Evolutionary conservation across 2,113 vertebrate species (phyloP).

Genomic region (Carassius carassius): DNA sequence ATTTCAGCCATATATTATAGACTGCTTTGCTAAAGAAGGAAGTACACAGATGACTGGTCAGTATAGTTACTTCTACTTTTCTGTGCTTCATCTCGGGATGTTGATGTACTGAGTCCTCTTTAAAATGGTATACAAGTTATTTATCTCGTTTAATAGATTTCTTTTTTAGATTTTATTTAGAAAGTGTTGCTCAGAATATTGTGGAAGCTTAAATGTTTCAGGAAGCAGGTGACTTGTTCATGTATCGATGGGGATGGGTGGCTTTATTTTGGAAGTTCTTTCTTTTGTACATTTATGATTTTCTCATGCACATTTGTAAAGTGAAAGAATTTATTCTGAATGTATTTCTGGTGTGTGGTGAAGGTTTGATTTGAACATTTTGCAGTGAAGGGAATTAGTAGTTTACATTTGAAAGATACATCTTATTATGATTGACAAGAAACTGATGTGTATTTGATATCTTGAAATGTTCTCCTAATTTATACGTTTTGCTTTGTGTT

Average conservation of each 20-base stretch:
- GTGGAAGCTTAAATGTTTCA: not conserved
- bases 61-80: slow-evolving; percentile 28
- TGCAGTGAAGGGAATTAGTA: not conserved
- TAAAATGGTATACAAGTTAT: slow-evolving; percentile 44
- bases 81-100: slow-evolving; percentile 6
- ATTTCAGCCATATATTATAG: slow-evolving; percentile 29
- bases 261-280: not conserved
- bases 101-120: not conserved
- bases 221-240: not conserved
- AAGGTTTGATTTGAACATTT: not conserved
- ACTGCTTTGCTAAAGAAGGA: slow-evolving; percentile 45
- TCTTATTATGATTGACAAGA: not conserved
- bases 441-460: not conserved
- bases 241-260: not conserved
- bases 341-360: not conserved
- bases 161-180: not conserved
- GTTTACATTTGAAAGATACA: not conserved
- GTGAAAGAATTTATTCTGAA: too few species aligned
- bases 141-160: not conserved
- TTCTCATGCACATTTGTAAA: too few species aligned
- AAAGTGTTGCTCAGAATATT: not conserved
- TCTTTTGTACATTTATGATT: not conserved
- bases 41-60: slow-evolving; percentile 42
- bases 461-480: not conserved
- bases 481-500: not conserved